A percentile compares a stretch with the other conserved stretches of the same genome.
Conservation (phyloP, 2,888 invertebrate genomes). For the Eueremaeus valkanovi region DNA sequence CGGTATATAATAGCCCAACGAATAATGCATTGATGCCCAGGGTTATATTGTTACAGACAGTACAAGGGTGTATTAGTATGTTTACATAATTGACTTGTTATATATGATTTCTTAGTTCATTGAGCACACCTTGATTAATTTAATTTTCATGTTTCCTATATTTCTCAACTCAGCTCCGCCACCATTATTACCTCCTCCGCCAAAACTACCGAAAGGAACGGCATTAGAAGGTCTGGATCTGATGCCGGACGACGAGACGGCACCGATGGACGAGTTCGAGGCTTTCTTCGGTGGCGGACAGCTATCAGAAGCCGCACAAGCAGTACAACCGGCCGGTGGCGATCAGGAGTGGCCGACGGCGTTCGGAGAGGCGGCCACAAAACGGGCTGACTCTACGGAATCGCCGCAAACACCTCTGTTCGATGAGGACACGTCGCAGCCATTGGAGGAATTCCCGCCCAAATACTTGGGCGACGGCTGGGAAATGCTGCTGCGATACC, state of each 20-base stretch:
- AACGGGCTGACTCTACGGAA: slow-evolving; percentile 62
- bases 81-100: too few relatives aligned
- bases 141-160: neutral
- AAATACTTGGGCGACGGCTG: slow-evolving; percentile 79
- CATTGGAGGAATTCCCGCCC: slow-evolving; percentile 84
- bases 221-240: neutral
- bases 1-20: too few relatives aligned
- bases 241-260: slow-evolving; percentile 14
- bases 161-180: slow-evolving; percentile 56
- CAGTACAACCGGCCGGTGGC: neutral
- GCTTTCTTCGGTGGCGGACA: slow-evolving; percentile 36
- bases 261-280: slow-evolving; percentile 40
- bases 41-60: too few relatives aligned
- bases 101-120: too few relatives aligned
- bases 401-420: slow-evolving; percentile 87
- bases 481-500: slow-evolving; percentile 93
- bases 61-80: too few relatives aligned
- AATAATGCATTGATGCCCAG: too few relatives aligned
- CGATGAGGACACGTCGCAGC: slow-evolving; percentile 87
- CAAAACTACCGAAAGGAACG: slow-evolving; percentile 53
- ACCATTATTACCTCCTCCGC: slow-evolving; percentile 71
- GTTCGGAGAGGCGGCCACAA: slow-evolving; percentile 53
- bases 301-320: slow-evolving; percentile 12
- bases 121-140: too few relatives aligned
- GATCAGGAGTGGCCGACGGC: slow-evolving; percentile 45